Conservation (phyloP, 2,797 vertebrate species). For the Oreortyx pictus region DNA sequence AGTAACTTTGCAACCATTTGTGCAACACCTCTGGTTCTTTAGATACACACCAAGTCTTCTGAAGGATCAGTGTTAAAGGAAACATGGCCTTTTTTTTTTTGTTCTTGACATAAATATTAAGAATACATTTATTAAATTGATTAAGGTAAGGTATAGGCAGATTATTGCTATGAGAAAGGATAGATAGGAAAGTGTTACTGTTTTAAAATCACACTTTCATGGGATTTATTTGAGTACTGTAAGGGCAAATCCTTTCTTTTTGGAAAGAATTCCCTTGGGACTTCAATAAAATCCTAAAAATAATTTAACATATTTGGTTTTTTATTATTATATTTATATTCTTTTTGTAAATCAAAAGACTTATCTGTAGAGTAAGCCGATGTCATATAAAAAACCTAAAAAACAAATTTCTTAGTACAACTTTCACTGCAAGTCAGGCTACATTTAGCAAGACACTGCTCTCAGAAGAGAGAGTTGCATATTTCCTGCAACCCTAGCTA, state of each 20-base stretch:
- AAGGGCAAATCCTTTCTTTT: slow-evolving; percentile 60
- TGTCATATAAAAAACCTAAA: slow-evolving; percentile 61
- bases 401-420: slow-evolving; percentile 8
- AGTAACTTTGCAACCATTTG: background rate
- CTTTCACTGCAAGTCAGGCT: background rate
- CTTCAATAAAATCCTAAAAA: slow-evolving; percentile 60
- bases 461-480: background rate
- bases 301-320: slow-evolving; percentile 72
- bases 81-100: too few relatives aligned
- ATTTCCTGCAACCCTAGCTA: background rate
- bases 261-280: slow-evolving; percentile 57
- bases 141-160: slow-evolving; percentile 4
- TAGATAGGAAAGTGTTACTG: too few relatives aligned
- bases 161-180: too few relatives aligned
- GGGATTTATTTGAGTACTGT: slow-evolving; percentile 63
- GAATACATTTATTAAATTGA: background rate
- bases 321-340: slow-evolving; percentile 55
- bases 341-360: slow-evolving; percentile 67
- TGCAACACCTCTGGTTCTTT: background rate
- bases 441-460: background rate
- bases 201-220: slow-evolving; percentile 64
- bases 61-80: too few relatives aligned
- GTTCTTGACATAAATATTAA: too few relatives aligned
- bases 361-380: slow-evolving; percentile 44
- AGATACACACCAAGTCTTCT: background rate